Evolutionary conservation across 2,797 vertebrate species (phyloP).

Genomic region (Anas acuta): DNA sequence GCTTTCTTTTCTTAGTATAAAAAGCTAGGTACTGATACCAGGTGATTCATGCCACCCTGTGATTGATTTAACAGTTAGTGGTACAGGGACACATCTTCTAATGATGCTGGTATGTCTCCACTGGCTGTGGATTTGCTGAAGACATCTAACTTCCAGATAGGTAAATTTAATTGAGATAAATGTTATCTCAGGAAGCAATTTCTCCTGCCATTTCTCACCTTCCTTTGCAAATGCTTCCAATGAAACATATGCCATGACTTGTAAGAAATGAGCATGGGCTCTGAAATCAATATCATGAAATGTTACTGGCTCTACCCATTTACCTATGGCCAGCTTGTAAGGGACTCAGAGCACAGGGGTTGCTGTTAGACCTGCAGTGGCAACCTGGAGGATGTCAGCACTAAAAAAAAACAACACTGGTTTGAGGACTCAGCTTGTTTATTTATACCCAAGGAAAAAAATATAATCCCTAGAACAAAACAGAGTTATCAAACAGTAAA

Average conservation of each 20-base stretch:
- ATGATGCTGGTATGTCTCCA: neutral
- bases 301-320: neutral
- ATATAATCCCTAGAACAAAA: neutral
- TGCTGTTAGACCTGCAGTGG: neutral
- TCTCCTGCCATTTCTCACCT: neutral
- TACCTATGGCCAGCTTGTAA: neutral
- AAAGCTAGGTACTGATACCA: neutral
- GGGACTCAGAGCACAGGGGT: neutral
- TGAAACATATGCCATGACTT: neutral
- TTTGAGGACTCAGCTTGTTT: neutral
- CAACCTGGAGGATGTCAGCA: neutral
- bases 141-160: neutral
- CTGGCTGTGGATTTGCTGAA: slow-evolving; percentile 4
- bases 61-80: neutral
- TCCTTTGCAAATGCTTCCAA: neutral
- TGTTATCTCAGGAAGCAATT: neutral
- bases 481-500: neutral
- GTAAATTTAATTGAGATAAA: slow-evolving; percentile 5
- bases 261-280: neutral
- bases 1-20: neutral
- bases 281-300: neutral
- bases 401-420: neutral
- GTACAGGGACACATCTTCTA: neutral
- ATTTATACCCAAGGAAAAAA: fast-evolving
- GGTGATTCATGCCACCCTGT: neutral